A percentile compares a stretch with the other conserved stretches of the same genome.
Conservation (phyloP, 2,113 vertebrate genomes). For the Talpa occidentalis region DNA sequence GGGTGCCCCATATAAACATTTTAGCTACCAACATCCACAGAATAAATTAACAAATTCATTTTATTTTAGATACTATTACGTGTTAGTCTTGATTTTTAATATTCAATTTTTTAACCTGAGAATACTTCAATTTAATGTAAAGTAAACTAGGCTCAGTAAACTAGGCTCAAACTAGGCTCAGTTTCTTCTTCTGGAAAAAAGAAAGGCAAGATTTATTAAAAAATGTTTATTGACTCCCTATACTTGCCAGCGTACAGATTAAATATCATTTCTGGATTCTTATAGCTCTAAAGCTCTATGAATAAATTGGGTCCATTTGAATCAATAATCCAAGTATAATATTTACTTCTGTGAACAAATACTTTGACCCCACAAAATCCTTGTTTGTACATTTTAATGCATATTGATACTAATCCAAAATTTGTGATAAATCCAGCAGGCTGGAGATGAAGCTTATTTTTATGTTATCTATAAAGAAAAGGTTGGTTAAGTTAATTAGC, state of each 20-base stretch:
- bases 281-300: background rate
- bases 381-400: slow-evolving; percentile 29
- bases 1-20: too few relatives aligned
- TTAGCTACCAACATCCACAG: background rate
- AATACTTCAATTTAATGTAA: slow-evolving; percentile 24
- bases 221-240: background rate
- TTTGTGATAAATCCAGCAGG: background rate
- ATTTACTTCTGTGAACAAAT: slow-evolving; percentile 41
- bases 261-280: slow-evolving; percentile 44
- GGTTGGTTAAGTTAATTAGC: background rate
- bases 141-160: too few relatives aligned
- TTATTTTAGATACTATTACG: slow-evolving; percentile 27
- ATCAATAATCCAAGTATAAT: slow-evolving; percentile 10
- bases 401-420: background rate
- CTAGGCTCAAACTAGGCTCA: slow-evolving; percentile 20
- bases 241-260: background rate
- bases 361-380: background rate
- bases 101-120: slow-evolving; percentile 45
- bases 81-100: slow-evolving; percentile 30
- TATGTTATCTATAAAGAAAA: slow-evolving; percentile 44
- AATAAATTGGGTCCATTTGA: background rate
- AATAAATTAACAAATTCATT: background rate
- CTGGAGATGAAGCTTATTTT: slow-evolving; percentile 1
- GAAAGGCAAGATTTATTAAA: background rate
- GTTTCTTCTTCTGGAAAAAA: slow-evolving; percentile 7